Evolutionary conservation across 2,888 invertebrate genomes (phyloP).

Genomic region (Drosophila eohydei): DNA sequence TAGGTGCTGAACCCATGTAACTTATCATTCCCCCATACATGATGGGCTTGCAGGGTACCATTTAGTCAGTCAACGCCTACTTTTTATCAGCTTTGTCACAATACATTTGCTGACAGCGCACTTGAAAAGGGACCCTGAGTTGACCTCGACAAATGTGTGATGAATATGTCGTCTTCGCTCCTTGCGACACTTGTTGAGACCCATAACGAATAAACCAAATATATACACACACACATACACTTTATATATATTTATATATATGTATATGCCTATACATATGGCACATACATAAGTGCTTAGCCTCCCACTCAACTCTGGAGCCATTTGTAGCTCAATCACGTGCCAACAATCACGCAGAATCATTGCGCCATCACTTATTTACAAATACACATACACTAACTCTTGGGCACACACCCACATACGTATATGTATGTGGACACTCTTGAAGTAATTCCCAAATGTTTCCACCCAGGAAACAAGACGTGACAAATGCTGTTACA

Average conservation of each 20-base stretch:
- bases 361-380: slow-evolving; percentile 72
- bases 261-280: background rate
- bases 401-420: background rate
- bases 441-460: slow-evolving; percentile 4
- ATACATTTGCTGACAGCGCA: slow-evolving; percentile 27
- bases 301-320: slow-evolving; percentile 20
- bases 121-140: slow-evolving; percentile 15
- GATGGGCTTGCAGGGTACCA: background rate
- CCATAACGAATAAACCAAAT: background rate
- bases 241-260: background rate
- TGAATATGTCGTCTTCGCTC: slow-evolving; percentile 30
- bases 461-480: slow-evolving; percentile 19
- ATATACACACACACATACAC: background rate
- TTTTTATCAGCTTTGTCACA: slow-evolving; percentile 9
- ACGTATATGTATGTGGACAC: background rate
- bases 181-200: slow-evolving; percentile 6
- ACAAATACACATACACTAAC: slow-evolving; percentile 22
- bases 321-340: slow-evolving; percentile 65
- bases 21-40: background rate
- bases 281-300: background rate
- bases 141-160: slow-evolving; percentile 34
- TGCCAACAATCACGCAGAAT: slow-evolving; percentile 68
- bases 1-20: background rate
- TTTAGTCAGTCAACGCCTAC: slow-evolving; percentile 6
- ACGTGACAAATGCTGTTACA: slow-evolving; percentile 38